These are phyloP conservation scores for Butorides virescens DNA, from an alignment of 2,113 vertebrate genomes.

Conservation along the genomic window DNA sequence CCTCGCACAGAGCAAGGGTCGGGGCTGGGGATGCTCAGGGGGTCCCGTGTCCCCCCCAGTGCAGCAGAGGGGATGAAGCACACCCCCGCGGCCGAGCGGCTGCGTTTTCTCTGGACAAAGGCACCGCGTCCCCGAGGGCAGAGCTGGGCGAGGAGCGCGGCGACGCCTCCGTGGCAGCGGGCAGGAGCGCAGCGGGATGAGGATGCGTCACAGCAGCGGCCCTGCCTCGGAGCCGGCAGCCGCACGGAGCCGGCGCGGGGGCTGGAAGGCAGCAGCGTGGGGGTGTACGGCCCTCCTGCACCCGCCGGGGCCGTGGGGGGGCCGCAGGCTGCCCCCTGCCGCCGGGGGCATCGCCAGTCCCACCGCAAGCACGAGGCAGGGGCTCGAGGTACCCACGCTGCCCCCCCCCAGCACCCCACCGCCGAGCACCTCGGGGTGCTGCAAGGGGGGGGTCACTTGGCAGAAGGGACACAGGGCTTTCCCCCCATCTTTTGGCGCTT, in stretches of 20 bases:
- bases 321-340: neutral
- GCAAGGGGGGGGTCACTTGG: neutral
- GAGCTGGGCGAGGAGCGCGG: neutral
- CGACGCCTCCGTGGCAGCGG: neutral
- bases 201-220: neutral
- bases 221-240: neutral
- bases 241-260: neutral
- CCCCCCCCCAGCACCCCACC: neutral
- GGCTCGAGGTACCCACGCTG: accelerated
- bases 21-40: neutral
- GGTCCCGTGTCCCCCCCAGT: accelerated
- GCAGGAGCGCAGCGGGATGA: neutral
- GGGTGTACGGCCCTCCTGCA: neutral
- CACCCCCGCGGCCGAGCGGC: accelerated
- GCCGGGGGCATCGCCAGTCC: neutral
- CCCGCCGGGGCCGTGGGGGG: too few species aligned
- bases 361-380: neutral
- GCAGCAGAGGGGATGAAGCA: neutral
- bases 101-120: neutral
- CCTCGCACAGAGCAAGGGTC: neutral
- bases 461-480: neutral
- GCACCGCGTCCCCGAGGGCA: accelerated
- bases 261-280: accelerated
- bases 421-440: neutral
- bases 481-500: neutral